Conservation (phyloP, 2,113 vertebrate genomes). For the Stercorarius parasiticus region DNA sequence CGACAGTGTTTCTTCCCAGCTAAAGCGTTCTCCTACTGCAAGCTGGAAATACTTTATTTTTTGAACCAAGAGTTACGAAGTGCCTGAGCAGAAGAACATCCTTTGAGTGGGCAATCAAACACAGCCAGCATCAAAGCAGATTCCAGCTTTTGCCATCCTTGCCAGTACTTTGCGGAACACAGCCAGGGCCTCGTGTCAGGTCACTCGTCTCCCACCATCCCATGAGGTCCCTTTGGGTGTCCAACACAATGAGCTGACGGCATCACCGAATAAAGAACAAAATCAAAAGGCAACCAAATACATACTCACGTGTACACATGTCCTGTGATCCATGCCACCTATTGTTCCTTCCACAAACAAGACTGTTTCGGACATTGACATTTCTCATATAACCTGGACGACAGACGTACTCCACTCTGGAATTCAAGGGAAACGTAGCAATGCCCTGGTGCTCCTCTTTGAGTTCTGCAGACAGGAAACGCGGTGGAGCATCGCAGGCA, state of each 20-base stretch:
- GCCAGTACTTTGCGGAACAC: not conserved
- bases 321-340: rapidly evolving
- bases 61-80: not conserved
- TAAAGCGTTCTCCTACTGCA: not conserved
- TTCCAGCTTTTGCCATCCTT: not conserved
- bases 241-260: not conserved
- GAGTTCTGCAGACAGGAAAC: not conserved
- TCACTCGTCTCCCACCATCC: not conserved
- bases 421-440: rapidly evolving
- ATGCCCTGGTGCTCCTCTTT: rapidly evolving
- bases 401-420: not conserved
- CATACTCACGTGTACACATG: not conserved
- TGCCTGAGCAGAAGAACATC: not conserved
- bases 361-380: rapidly evolving
- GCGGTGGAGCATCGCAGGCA: rapidly evolving
- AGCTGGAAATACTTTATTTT: no score
- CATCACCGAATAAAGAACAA: not conserved
- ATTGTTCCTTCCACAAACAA: rapidly evolving
- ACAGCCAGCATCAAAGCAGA: not conserved
- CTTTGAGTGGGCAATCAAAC: not conserved
- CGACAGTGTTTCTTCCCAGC: rapidly evolving
- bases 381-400: not conserved
- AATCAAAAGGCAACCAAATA: not conserved
- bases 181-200: rapidly evolving
- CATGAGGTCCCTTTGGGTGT: not conserved